A percentile compares a stretch with the other conserved stretches of the same genome.
These are phyloP conservation scores for Pseudonaja textilis DNA, from an alignment of 2,113 vertebrate genomes.

Conservation along the genomic window DNA sequence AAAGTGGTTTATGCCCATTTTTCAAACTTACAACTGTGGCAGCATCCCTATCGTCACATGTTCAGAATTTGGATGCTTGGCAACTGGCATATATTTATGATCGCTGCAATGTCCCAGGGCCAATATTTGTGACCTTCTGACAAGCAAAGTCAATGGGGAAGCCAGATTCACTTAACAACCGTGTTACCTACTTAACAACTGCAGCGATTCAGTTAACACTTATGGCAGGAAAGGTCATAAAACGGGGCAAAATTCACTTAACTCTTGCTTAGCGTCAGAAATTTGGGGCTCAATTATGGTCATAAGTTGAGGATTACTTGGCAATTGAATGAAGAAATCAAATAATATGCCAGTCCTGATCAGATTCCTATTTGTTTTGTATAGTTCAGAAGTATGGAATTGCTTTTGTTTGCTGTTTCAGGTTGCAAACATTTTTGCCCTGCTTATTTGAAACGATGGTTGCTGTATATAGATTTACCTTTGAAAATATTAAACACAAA, in stretches of 20 bases:
- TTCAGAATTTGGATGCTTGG: not conserved
- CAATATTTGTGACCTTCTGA: not conserved
- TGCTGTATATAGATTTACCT: not conserved
- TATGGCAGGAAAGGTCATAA: not conserved
- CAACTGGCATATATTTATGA: not conserved
- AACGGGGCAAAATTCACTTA: not conserved
- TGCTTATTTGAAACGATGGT: not conserved
- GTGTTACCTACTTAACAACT: not conserved
- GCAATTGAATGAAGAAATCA: not conserved
- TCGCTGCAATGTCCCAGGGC: not conserved
- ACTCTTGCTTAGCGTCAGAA: not conserved
- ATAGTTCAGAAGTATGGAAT: not conserved
- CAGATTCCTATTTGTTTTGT: no score
- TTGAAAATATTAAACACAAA: not conserved
- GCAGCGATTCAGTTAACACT: not conserved
- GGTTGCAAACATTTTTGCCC: not conserved
- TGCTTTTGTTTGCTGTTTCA: not conserved
- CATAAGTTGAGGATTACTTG: not conserved
- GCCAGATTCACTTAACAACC: not conserved
- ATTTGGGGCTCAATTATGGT: not conserved
- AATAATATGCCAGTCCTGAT: not conserved
- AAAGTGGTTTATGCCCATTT: not conserved
- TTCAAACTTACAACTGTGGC: not conserved
- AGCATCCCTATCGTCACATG: not conserved
- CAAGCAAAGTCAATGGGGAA: not conserved